Base-by-base conservation (phyloP, 1,140 invertebrate species). In the Drosophila elegans region DNA sequence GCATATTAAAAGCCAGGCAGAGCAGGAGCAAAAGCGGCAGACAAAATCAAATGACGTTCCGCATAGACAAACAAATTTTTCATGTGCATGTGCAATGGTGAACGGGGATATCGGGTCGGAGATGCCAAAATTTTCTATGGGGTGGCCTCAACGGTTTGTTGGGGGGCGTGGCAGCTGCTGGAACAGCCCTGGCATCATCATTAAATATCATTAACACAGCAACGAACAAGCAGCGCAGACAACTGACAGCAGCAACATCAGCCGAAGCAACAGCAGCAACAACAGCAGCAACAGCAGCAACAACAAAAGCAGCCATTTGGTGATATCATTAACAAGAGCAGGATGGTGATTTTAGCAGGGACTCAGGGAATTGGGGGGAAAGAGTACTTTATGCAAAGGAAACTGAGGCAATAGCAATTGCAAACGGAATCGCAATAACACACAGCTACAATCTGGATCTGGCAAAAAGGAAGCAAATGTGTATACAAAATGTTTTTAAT, bases 401-500 rank as follows among this genome's bases (percentile, higher is more conserved):
- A 75, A 36, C 74, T 48, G 66, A 68, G 79, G 64, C 83, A 88
- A 69, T 64, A 72, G 75, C 75, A 86, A 83, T 82, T 83, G 83
- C 82, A 88, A 86, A 88, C 83, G 83, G 83, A 88, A 78, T 85
- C 74, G 82, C 66, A 86, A 85, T 81, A 86, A 81, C 67, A 84
- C 71, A 54, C 59, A 78, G 32, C 49, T 32, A 62, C 69, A 67
- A 41, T 55, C 68, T 73, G 49, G 59, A 76, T 75, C 41, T 72
- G 42, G 59, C 45, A 66, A 66, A 80, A 69, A 82, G 82, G 83
- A 83, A 88, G 83, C 79, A 88, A 83, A 88, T 88, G 83, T 89
- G 84, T 89, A 89, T 88, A 83, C 84, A 88, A 88, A 88, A 88
- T 88, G 84, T 88, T 88, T 88, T 88, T 88, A 88, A 88, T 88